phyloP scores from a whole-genome alignment of 2,113 vertebrate species.

The Myotis brandtii region DNA sequence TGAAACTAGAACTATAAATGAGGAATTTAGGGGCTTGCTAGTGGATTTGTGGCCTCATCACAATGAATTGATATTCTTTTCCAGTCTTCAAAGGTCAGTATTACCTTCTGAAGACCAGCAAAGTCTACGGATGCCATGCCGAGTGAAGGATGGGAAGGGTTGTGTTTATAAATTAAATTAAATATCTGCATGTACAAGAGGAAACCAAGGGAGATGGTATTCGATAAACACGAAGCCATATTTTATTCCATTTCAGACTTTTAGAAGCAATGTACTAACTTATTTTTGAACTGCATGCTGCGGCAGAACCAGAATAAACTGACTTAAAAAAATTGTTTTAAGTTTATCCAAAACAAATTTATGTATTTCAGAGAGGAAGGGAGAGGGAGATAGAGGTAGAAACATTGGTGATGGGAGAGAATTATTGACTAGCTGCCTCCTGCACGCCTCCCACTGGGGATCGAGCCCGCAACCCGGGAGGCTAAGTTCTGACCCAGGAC shows the following conservation, averaged over 20 bases:
- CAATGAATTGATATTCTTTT: background rate
- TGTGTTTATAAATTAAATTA: background rate
- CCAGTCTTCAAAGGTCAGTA: background rate
- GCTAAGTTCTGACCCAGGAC: background rate
- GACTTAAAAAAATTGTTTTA: background rate
- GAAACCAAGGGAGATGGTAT: background rate
- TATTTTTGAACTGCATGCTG: background rate
- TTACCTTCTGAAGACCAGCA: background rate
- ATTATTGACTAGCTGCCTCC: too few species aligned
- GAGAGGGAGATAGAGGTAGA: too few species aligned
- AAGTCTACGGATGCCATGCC: background rate
- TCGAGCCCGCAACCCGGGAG: too few species aligned
- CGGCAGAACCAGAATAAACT: background rate
- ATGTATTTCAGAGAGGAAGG: too few species aligned
- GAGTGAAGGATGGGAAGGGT: background rate
- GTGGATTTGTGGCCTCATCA: background rate
- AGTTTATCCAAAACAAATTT: too few species aligned
- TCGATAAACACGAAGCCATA: background rate
- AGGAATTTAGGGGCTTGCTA: background rate
- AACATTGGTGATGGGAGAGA: too few species aligned
- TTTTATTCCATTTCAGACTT: slow-evolving; percentile 49
- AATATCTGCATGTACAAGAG: background rate
- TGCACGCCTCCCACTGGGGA: too few species aligned
- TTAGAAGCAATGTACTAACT: background rate
- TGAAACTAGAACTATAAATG: background rate